Base-by-base conservation (phyloP, 2,113 vertebrate genomes). In the Mastomys natalensis region DNA sequence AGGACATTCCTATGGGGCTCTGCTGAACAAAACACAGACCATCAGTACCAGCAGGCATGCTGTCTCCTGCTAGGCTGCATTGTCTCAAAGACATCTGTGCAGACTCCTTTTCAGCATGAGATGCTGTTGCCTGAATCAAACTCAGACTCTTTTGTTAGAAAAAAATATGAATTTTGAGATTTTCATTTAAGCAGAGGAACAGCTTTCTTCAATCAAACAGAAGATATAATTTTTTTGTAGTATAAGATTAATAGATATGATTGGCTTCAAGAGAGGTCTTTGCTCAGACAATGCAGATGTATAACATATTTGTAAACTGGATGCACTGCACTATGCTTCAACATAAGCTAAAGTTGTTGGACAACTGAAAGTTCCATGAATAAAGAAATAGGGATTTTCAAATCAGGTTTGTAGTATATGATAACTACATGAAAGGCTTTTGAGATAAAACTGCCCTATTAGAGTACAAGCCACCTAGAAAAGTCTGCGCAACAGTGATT, bases 191-290 rank as follows among this genome's bases (percentile, higher is more conserved):
- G 11, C 82, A 68, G 94, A 90, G 78, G 91, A 97, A 43, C 1
- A 74, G 81, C 94, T 97, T 97, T 96, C 55, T 96, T 13, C 37
- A 88, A 40, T 97, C 93, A 90, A 81, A 96, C 31, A 93, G 10
- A 96, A 96, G 53, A 26, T 26, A 51, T 24, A 78, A 98, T 97
- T 96, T 84, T 80, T 97, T 96, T 98, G 80, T 34, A 97, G 58
- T 91, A 13, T 90, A 76, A 72, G 89, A 94, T 80, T 89, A 95
- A 87, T 76, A 97, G 73, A 73, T 90, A 92, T 96, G 72, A 97
- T 87, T 97, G 93, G 37, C 96, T 97, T 96, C 78, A 92, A 89
- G 96, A 95, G 92, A 97, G 96, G 74, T 22, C 43, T 43, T 93
- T 62, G 29, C 55, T 93, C 60, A 91, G 29, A 78, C 40, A 91